phyloP scores from a whole-genome alignment of 2,888 invertebrate species.

The Morinoia aosen region DNA sequence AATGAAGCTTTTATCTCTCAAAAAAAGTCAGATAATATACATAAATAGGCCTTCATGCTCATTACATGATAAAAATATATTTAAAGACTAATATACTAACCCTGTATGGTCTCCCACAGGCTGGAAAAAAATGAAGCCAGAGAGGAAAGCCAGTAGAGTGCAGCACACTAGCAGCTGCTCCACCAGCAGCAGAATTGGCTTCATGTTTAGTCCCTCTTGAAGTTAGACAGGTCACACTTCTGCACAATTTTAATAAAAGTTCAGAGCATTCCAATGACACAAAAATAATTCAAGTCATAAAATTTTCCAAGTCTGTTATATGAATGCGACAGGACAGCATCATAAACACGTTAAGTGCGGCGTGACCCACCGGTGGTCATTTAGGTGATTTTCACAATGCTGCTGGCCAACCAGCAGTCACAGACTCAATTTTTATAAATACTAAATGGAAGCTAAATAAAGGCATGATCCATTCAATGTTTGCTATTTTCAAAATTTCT shows the following conservation, averaged over 20 bases:
- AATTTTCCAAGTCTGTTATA: too few relatives aligned
- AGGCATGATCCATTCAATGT: too few relatives aligned
- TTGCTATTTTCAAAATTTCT: too few relatives aligned
- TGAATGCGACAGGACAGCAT: too few relatives aligned
- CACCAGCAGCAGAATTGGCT: background rate
- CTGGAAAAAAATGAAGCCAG: conserved; percentile 38
- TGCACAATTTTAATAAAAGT: background rate
- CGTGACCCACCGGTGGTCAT: too few relatives aligned
- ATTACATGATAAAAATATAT: background rate
- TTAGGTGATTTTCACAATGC: too few relatives aligned
- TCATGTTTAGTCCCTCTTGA: background rate
- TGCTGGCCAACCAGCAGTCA: too few relatives aligned
- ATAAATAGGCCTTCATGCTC: background rate
- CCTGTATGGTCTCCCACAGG: background rate
- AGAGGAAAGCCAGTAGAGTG: background rate
- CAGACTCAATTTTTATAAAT: too few relatives aligned
- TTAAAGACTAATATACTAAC: background rate
- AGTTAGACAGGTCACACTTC: background rate
- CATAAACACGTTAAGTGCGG: too few relatives aligned
- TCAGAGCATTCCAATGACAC: too few relatives aligned
- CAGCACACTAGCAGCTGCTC: conserved; percentile 41
- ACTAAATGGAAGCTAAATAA: too few relatives aligned
- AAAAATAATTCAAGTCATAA: too few relatives aligned
- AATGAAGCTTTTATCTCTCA: background rate
- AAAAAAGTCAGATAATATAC: background rate